These are phyloP conservation scores for Aurelia aurita complex sp. Pacific DNA, from an alignment of 30 jellyfish, hydroid and myxozoan species.

Conservation along the genomic window DNA sequence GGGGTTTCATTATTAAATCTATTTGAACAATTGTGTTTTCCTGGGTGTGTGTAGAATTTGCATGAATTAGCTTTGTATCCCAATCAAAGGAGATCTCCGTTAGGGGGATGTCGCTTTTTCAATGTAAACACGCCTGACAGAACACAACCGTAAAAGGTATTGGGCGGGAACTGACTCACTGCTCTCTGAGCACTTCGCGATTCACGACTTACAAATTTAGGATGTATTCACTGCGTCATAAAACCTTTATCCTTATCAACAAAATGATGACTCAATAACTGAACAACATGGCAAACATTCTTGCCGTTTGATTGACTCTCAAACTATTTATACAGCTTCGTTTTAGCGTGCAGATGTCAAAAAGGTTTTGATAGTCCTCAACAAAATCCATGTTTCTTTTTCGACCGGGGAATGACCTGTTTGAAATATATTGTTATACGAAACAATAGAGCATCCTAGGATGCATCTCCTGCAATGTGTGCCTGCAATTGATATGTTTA, in stretches of 20 bases:
- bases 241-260: conserved; percentile 2
- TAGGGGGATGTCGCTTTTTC: conserved; percentile 50
- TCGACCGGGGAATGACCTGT: conserved; percentile 49
- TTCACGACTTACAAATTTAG: neutral
- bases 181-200: neutral
- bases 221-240: neutral
- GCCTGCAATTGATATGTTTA: neutral
- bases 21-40: conserved; percentile 53
- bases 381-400: neutral
- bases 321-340: neutral
- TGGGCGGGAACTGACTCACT: conserved; percentile 40
- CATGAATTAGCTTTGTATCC: conserved; percentile 34
- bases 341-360: conserved; percentile 28
- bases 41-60: conserved; percentile 71
- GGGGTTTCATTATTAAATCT: conserved; percentile 45
- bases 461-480: neutral
- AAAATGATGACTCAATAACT: neutral
- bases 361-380: neutral
- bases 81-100: conserved; percentile 25
- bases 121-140: conserved; percentile 52
- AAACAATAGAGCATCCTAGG: no score
- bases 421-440: neutral
- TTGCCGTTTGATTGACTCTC: no score
- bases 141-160: conserved; percentile 72
- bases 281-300: neutral